A percentile compares a stretch with the other conserved stretches of the same genome.
Conservation (phyloP, 1,140 invertebrate genomes). For the Diachasma alloeum region DNA sequence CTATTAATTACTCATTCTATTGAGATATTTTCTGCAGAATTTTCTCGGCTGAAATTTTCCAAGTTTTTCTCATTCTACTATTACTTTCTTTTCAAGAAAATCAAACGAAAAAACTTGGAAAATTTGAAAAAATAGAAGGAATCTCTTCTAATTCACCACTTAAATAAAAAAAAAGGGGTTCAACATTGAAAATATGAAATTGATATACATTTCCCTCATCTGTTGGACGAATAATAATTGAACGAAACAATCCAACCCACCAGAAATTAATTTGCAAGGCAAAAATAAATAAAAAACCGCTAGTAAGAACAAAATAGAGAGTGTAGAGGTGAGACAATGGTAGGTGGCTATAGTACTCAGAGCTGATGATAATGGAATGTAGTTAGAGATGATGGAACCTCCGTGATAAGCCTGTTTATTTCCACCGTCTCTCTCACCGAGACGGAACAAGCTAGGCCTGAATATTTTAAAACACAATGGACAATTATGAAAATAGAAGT, state of each 20-base stretch:
- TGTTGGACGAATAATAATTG: too few relatives aligned
- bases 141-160: too few relatives aligned
- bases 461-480: not conserved
- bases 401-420: not conserved
- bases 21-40: too few relatives aligned
- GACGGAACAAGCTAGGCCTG: not conserved
- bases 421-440: not conserved
- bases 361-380: constrained; percentile 12
- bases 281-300: constrained; percentile 13
- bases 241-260: constrained; percentile 21
- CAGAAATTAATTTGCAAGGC: constrained; percentile 31
- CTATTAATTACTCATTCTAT: too few relatives aligned
- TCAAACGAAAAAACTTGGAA: too few relatives aligned
- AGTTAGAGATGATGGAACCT: constrained; percentile 22
- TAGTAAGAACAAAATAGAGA: constrained; percentile 18
- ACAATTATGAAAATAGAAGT: not conserved
- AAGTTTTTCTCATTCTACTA: too few relatives aligned
- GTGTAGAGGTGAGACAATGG: not conserved
- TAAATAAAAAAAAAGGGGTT: too few relatives aligned
- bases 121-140: too few relatives aligned
- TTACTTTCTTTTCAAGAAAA: too few relatives aligned
- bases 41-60: too few relatives aligned
- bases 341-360: not conserved
- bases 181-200: too few relatives aligned
- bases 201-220: too few relatives aligned